Evolutionary conservation across 1,140 invertebrate species (phyloP).

Genomic region (Cyrtorhinus lividipennis): DNA sequence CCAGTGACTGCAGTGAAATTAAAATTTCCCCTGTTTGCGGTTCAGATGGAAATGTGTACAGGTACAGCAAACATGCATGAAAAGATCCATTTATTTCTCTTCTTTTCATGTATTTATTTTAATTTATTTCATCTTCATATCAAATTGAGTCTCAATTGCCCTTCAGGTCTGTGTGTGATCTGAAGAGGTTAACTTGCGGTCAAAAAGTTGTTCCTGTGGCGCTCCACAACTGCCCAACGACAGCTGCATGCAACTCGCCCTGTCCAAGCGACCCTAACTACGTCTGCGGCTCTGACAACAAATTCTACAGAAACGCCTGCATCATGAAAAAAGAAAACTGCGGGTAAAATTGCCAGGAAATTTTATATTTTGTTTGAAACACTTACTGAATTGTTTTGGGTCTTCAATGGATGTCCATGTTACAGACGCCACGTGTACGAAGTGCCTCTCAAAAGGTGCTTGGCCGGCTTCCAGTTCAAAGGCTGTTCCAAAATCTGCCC

Average conservation of each 20-base stretch:
- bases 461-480: slow-evolving; percentile 64
- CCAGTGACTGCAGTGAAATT: slow-evolving; percentile 51
- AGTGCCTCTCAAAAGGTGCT: slow-evolving; percentile 67
- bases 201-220: slow-evolving; percentile 66
- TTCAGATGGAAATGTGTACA: slow-evolving; percentile 81
- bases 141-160: not conserved
- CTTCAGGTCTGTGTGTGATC: slow-evolving; percentile 66
- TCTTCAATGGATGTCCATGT: too few relatives aligned
- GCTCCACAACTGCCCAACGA: slow-evolving; percentile 63
- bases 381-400: too few relatives aligned
- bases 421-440: slow-evolving; percentile 71
- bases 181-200: slow-evolving; percentile 67
- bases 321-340: slow-evolving; percentile 85
- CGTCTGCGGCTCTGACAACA: slow-evolving; percentile 83
- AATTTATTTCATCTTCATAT: not conserved
- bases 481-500: slow-evolving; percentile 77
- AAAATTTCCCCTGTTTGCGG: slow-evolving; percentile 67
- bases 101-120: not conserved
- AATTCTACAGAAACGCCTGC: slow-evolving; percentile 82
- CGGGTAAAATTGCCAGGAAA: slow-evolving; percentile 41
- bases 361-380: too few relatives aligned
- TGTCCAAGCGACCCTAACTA: slow-evolving; percentile 57
- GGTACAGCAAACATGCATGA: slow-evolving; percentile 31
- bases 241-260: slow-evolving; percentile 60
- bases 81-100: not conserved